Evolutionary conservation across 2,888 invertebrate genomes (phyloP), one percentile per base, ranked within the genome.

Genomic region (Kryphioiulus occultus): DNA sequence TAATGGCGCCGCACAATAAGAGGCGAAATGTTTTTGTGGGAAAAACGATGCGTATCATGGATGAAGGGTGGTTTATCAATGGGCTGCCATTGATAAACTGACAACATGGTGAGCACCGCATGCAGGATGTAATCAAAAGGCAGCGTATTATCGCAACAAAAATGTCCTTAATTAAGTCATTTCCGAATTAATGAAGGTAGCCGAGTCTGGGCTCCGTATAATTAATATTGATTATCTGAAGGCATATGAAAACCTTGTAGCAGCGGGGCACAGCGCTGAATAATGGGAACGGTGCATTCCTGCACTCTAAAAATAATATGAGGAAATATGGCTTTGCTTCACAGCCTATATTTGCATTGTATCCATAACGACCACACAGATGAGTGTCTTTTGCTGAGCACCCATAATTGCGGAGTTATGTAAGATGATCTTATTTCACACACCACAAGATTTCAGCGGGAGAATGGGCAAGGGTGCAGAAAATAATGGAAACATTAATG

Each of bases 121-220:
- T 59, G 59, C 59, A 59, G 59, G 59, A 59, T 59, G 59, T 59
- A 59, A 59, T 59, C 59, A 59, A 59, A 59, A 59, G 59, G 59
- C 59, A 59, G 59, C 59, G n/a, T 59, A 59, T 59, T 59, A 59
- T 59, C 59, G 59, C 59, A 59, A 59, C 59, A 59, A 59, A 59
- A 59, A 59, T 59, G 59, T 59, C 59, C 59, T 59, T 59, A 59
- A 59, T 59, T 59, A 59, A 59, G 59, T 59, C 59, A 59, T 59
- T 59, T 59, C 59, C 59, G 59, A 59, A 59, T 59, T 59, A 59
- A 59, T 59, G n/a, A n/a, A 59, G 59, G 59, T n/a, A n/a, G 59
- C 59, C 59, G 3, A 59, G 59, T 59, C 59, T 59, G n/a, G 59
- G 59, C 59, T 59, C n/a, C 59, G n/a, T 59, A 59, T 59, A 59